phyloP scores from a whole-genome alignment of 2,888 invertebrate species.

The Cynaeus angustus region DNA sequence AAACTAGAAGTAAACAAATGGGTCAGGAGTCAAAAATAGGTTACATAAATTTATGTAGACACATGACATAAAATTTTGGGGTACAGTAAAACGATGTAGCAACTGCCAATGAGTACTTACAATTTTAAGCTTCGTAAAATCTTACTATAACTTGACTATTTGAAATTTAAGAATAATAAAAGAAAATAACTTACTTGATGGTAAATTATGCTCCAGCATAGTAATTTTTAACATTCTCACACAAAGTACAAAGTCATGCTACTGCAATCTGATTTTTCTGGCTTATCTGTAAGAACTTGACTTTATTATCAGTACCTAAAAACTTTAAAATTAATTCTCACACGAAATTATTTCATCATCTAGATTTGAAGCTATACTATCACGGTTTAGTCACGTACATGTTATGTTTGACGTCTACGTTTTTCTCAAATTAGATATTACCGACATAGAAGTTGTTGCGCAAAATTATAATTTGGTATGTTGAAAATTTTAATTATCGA shows the following conservation, averaged over 20 bases:
- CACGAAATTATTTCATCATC: conserved; percentile 38
- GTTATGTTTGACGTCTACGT: background rate
- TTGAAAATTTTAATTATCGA: too few species aligned
- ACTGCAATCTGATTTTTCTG: conserved; percentile 36
- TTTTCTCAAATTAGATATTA: too few species aligned
- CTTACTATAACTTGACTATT: background rate
- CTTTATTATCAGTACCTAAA: conserved; percentile 41
- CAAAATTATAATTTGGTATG: too few species aligned
- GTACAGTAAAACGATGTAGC: too few species aligned
- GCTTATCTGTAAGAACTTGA: conserved; percentile 45
- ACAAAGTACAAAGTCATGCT: conserved; percentile 35
- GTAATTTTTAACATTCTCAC: conserved; percentile 31
- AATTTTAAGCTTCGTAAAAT: background rate
- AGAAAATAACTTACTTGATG: conserved; percentile 22
- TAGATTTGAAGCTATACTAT: conserved; percentile 26
- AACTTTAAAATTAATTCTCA: conserved; percentile 27
- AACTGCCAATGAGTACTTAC: too few species aligned
- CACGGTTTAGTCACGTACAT: background rate
- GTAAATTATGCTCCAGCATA: conserved; percentile 5
- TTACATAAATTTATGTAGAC: too few species aligned
- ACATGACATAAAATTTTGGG: too few species aligned
- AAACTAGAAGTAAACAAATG: background rate
- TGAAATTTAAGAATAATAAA: background rate
- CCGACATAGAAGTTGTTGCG: too few species aligned
- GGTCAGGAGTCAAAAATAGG: conserved; percentile 9